These are phyloP conservation scores for Galerucella nymphaeae DNA, from an alignment of 2,888 invertebrate species.

Conservation along the genomic window DNA sequence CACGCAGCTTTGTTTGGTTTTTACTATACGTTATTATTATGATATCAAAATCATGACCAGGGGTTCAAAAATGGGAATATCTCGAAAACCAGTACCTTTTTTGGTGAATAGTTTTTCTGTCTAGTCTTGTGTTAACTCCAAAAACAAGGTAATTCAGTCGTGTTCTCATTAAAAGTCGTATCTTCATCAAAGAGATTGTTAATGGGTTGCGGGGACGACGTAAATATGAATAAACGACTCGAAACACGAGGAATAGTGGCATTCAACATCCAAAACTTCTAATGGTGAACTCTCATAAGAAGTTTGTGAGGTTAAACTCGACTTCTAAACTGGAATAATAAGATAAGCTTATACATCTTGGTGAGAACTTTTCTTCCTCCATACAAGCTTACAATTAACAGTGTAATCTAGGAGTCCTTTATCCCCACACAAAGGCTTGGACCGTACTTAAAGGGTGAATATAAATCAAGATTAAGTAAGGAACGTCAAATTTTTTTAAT, in stretches of 20 bases:
- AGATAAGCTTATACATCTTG: conserved; percentile 11
- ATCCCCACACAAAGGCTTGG: conserved; percentile 22
- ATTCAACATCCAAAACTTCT: conserved; percentile 16
- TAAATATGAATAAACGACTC: conserved; percentile 32
- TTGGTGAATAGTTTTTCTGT: too few relatives aligned
- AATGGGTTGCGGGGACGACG: conserved; percentile 31
- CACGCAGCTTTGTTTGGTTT: too few relatives aligned
- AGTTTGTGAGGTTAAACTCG: conserved; percentile 3
- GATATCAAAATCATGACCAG: too few relatives aligned
- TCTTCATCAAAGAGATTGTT: conserved; percentile 36
- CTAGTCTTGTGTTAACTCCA: too few relatives aligned
- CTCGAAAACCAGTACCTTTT: too few relatives aligned
- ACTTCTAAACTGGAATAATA: conserved; percentile 13
- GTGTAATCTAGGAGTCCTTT: background rate
- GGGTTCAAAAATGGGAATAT: too few relatives aligned
- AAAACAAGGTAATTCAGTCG: background rate
- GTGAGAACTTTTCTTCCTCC: conserved; percentile 6
- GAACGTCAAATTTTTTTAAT: too few relatives aligned
- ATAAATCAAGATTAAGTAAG: background rate
- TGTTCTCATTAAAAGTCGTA: background rate
- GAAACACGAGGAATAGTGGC: conserved; percentile 11
- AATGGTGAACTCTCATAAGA: background rate
- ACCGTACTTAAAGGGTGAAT: background rate
- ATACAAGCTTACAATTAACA: conserved; percentile 9
- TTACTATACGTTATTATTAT: too few relatives aligned